Percentiles rank a stretch among this genome's conserved stretches.
phyloP scores from a whole-genome alignment of 92 coral and sea anemone genomes.

The Paramuricea clavata region DNA sequence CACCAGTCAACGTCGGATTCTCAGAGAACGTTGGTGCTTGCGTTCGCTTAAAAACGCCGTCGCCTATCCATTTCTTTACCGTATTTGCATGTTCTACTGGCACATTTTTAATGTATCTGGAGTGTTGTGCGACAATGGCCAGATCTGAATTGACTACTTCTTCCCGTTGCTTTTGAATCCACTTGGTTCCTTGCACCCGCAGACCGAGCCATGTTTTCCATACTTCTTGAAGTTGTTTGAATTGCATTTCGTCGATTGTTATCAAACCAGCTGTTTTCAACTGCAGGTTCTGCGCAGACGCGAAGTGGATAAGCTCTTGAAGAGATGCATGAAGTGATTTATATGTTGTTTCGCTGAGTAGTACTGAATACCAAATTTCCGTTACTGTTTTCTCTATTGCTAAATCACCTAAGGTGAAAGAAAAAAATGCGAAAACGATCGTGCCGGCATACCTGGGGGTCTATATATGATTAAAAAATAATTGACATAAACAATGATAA shows the following conservation, averaged over 20 bases:
- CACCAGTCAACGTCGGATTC: slow-evolving; percentile 77
- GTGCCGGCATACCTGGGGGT: too few species aligned
- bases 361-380: slow-evolving; percentile 83
- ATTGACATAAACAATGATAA: too few species aligned
- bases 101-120: slow-evolving; percentile 48
- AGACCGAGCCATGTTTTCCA: slow-evolving; percentile 78
- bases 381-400: slow-evolving; percentile 68
- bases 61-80: slow-evolving; percentile 68
- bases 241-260: slow-evolving; percentile 60
- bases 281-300: slow-evolving; percentile 59
- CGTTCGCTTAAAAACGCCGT: slow-evolving; percentile 65
- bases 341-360: slow-evolving; percentile 59
- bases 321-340: slow-evolving; percentile 54
- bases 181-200: slow-evolving; percentile 25
- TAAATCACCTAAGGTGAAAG: not conserved
- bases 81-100: slow-evolving; percentile 71
- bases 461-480: too few species aligned
- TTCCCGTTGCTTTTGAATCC: slow-evolving; percentile 62
- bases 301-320: slow-evolving; percentile 47
- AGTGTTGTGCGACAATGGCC: slow-evolving; percentile 17
- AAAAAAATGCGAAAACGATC: too few species aligned
- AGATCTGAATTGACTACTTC: slow-evolving; percentile 5
- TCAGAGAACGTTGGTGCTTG: slow-evolving; percentile 34
- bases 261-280: slow-evolving; percentile 62
- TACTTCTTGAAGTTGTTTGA: too few species aligned